These are phyloP conservation scores for Ophioninae sp. DNA, from an alignment of 2,888 invertebrate genomes.

Conservation along the genomic window DNA sequence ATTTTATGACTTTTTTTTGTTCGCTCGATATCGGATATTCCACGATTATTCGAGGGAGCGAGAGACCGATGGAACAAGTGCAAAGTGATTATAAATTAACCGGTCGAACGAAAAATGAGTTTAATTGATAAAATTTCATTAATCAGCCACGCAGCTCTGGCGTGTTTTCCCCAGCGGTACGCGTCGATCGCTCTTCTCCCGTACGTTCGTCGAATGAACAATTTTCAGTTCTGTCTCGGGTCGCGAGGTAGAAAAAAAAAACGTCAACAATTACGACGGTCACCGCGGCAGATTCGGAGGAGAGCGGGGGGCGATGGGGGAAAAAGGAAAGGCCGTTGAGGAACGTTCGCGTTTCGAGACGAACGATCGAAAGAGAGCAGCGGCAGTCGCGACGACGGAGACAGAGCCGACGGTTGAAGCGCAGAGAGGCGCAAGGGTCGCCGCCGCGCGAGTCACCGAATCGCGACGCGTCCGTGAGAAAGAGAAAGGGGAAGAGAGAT, in stretches of 20 bases:
- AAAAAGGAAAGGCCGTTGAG: conserved; percentile 37
- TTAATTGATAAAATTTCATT: too few species aligned
- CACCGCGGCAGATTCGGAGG: conserved; percentile 39
- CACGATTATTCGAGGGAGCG: too few species aligned
- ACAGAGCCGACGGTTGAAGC: conserved; percentile 26
- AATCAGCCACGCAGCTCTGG: too few species aligned
- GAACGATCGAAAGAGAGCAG: conserved; percentile 37
- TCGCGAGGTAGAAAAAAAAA: too few species aligned
- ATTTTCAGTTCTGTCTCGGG: too few species aligned
- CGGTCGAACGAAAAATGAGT: too few species aligned
- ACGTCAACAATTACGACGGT: too few species aligned
- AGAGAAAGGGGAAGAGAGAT: conserved; percentile 43
- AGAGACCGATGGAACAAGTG: too few species aligned
- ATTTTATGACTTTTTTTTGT: conserved; percentile 17
- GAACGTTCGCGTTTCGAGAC: conserved; percentile 41
- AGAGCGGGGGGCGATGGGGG: conserved; percentile 27
- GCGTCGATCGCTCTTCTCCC: too few species aligned
- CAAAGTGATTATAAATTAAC: too few species aligned
- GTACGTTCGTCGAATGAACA: too few species aligned
- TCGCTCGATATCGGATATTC: neutral
- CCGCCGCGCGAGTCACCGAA: conserved; percentile 48
- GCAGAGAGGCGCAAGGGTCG: conserved; percentile 49
- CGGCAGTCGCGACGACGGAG: conserved; percentile 49
- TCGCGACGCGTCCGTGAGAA: neutral
- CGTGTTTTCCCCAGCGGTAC: too few species aligned